Conservation (phyloP, 2,888 invertebrate genomes). For the Cacoxenus indagator region DNA sequence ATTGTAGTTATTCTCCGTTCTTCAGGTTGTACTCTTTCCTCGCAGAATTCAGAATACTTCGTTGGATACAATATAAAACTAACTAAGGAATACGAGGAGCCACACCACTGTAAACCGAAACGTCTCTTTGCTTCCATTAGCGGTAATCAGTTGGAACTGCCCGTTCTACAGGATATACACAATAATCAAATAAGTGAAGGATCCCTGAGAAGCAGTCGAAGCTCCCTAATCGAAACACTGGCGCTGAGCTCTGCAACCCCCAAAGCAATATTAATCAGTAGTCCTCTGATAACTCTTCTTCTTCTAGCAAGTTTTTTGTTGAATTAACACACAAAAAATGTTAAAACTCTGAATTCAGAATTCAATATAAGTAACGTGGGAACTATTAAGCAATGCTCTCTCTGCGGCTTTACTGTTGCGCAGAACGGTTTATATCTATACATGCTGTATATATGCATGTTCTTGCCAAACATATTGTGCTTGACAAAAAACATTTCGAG, state of each 20-base stretch:
- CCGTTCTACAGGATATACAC: conserved; percentile 64
- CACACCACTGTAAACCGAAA: conserved; percentile 47
- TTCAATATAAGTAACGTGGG: too few species aligned
- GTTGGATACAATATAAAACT: conserved; percentile 51
- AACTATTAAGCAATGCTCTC: not conserved
- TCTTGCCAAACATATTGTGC: not conserved
- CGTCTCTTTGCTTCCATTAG: conserved; percentile 59
- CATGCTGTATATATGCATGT: not conserved
- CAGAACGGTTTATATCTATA: not conserved
- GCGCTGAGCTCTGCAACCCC: conserved; percentile 68
- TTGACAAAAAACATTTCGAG: not conserved
- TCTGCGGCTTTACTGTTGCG: not conserved
- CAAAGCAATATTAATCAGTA: not conserved
- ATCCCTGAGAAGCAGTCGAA: conserved; percentile 72
- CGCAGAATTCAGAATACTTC: conserved; percentile 50
- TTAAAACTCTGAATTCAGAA: too few species aligned
- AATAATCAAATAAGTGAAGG: conserved; percentile 41
- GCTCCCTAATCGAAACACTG: conserved; percentile 73
- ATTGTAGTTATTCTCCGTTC: conserved; percentile 1
- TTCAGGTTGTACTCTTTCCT: conserved; percentile 17
- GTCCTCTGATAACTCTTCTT: not conserved
- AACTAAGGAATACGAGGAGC: conserved; percentile 44
- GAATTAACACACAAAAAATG: not conserved
- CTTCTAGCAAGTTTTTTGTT: not conserved
- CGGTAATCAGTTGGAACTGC: conserved; percentile 69